These are phyloP conservation scores for Phengaris alcon DNA, from an alignment of 2,888 invertebrate genomes.

Conservation along the genomic window DNA sequence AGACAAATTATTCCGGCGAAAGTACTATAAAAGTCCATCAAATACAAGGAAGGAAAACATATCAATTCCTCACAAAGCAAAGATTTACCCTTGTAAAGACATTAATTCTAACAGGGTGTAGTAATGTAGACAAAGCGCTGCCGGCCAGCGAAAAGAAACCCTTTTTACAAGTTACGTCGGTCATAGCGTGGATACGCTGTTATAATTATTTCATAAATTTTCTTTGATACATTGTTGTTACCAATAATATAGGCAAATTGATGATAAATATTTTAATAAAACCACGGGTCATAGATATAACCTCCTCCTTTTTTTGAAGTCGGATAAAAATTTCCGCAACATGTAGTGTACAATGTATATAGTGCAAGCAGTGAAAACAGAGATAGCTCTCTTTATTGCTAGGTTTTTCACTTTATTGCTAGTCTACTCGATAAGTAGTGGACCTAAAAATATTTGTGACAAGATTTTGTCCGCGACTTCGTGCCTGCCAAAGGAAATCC, in stretches of 20 bases:
- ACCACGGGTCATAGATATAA: no score
- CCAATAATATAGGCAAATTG: no score
- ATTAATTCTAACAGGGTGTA: slow-evolving; percentile 61
- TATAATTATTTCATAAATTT: not conserved
- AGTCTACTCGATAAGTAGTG: no score
- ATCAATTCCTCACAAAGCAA: slow-evolving; percentile 49
- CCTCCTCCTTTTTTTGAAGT: no score
- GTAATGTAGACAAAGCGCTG: slow-evolving; percentile 53
- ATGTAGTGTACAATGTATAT: not conserved
- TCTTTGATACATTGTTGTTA: not conserved
- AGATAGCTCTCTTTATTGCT: no score
- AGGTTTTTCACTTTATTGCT: no score
- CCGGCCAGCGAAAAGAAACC: slow-evolving; percentile 67
- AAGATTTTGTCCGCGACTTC: no score
- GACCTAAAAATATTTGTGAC: no score
- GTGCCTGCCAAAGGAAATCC: no score
- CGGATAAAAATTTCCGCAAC: no score
- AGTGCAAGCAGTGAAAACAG: no score
- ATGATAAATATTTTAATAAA: no score
- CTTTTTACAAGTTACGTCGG: slow-evolving; percentile 49
- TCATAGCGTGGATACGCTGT: slow-evolving; percentile 30
- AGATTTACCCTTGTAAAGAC: slow-evolving; percentile 55
- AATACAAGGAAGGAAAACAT: slow-evolving; percentile 37
- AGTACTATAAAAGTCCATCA: slow-evolving; percentile 29
- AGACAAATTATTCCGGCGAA: not conserved